Evolutionary conservation across 2,888 invertebrate genomes (phyloP).

Genomic region (Eueremaeus valkanovi): DNA sequence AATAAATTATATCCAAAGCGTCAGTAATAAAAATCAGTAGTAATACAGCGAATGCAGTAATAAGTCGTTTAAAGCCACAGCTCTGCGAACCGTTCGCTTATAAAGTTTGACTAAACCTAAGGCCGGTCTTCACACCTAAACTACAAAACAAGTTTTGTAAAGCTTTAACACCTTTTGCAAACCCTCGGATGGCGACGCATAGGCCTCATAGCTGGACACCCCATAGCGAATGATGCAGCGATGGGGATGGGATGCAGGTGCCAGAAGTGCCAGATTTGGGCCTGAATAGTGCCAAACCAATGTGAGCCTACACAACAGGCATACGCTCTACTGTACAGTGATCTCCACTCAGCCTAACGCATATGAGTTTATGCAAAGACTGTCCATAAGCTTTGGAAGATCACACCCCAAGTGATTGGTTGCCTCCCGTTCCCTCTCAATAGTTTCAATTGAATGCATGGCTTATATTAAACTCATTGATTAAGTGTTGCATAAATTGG

Average conservation of each 20-base stretch:
- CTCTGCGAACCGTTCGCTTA: neutral
- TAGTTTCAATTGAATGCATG: neutral
- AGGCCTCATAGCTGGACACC: conserved; percentile 33
- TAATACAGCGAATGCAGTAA: conserved; percentile 13
- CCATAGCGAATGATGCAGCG: conserved; percentile 31
- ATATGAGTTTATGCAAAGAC: neutral
- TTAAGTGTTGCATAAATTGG: neutral
- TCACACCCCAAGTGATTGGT: conserved; percentile 29
- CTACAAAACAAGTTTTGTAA: conserved; percentile 36
- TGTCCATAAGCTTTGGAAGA: conserved; percentile 27
- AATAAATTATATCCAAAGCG: conserved; percentile 22
- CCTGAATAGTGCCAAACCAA: conserved; percentile 4
- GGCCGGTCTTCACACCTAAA: conserved; percentile 36
- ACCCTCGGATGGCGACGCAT: conserved; percentile 13
- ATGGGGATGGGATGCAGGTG: conserved; percentile 28
- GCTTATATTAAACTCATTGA: neutral
- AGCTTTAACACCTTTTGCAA: conserved; percentile 35
- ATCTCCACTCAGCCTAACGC: neutral
- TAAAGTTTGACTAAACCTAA: conserved; percentile 25
- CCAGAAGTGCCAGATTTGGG: neutral
- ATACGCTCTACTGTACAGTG: neutral
- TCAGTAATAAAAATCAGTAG: neutral
- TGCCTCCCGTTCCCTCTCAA: conserved; percentile 15
- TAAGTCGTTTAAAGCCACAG: conserved; percentile 34
- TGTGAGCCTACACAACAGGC: neutral